These are phyloP conservation scores for Stegodyphus dumicola DNA, from an alignment of 1,140 invertebrate species.

Conservation along the genomic window DNA sequence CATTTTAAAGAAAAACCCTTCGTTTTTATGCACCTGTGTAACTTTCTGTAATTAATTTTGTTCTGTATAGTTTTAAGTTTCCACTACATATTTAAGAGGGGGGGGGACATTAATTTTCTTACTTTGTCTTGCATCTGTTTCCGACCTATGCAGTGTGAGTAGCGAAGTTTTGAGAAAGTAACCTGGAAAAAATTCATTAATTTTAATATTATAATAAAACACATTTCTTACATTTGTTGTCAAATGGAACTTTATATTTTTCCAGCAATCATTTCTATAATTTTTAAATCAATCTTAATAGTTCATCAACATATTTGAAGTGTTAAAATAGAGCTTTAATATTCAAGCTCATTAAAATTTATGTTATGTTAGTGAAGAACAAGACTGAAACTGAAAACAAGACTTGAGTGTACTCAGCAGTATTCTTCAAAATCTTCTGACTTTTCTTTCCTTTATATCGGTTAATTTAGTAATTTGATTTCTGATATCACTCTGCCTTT, in stretches of 20 bases:
- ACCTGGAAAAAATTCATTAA: slow-evolving; percentile 4
- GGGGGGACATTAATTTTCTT: background rate
- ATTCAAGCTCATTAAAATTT: background rate
- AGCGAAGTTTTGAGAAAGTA: slow-evolving; percentile 25
- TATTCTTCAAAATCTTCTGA: too few relatives aligned
- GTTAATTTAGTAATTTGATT: too few relatives aligned
- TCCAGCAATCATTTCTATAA: background rate
- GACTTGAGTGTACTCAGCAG: too few relatives aligned
- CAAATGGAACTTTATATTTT: background rate
- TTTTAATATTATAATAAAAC: background rate
- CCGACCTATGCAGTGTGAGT: slow-evolving; percentile 20
- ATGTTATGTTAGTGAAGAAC: background rate
- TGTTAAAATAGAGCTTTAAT: background rate
- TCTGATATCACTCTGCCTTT: too few relatives aligned
- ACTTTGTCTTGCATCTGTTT: slow-evolving; percentile 51
- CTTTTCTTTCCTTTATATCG: too few relatives aligned
- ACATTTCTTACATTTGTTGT: background rate
- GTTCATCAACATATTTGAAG: background rate
- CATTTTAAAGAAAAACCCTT: too few relatives aligned
- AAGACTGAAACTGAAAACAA: background rate
- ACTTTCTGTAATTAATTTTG: too few relatives aligned
- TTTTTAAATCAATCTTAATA: background rate
- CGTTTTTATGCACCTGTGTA: too few relatives aligned
- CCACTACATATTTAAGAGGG: too few relatives aligned
- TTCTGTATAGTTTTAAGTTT: too few relatives aligned